phyloP scores from a whole-genome alignment of 2,797 vertebrate species.

The Rhincodon typus region DNA sequence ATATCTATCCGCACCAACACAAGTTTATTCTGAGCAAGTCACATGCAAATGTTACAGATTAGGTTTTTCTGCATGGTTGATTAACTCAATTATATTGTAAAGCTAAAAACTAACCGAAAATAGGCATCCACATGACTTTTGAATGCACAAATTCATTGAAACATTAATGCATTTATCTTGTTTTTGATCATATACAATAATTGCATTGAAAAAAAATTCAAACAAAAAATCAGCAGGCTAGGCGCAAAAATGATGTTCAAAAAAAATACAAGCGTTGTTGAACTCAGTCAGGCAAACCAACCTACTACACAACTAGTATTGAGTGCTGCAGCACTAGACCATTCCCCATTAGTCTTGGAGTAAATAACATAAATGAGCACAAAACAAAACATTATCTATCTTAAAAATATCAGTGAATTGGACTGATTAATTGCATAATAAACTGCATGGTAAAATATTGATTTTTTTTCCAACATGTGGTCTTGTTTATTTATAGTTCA shows the following conservation, averaged over 20 bases:
- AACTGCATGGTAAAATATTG: background rate
- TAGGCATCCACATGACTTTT: conserved; percentile 20
- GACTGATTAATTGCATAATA: conserved; percentile 21
- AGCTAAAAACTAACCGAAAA: conserved; percentile 24
- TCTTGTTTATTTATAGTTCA: conserved; percentile 1
- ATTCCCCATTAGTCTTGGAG: background rate
- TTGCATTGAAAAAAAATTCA: conserved; percentile 11
- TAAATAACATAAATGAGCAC: background rate
- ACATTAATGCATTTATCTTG: conserved; percentile 16
- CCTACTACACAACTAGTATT: conserved; percentile 7
- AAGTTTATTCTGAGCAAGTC: conserved; percentile 11
- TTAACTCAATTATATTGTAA: conserved; percentile 33
- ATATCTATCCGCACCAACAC: background rate
- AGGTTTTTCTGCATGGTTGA: conserved; percentile 14
- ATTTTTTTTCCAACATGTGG: background rate
- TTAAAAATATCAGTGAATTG: conserved; percentile 27
- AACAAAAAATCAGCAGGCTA: conserved; percentile 15
- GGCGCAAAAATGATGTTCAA: background rate
- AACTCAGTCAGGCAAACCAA: background rate
- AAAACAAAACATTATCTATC: conserved; percentile 14
- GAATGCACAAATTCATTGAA: background rate
- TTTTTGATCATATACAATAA: conserved; percentile 19
- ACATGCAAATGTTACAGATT: conserved; percentile 13
- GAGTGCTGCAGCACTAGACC: background rate
- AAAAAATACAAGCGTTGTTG: conserved; percentile 12